These are phyloP conservation scores for Bubo bubo DNA, from an alignment of 2,113 vertebrate genomes.

Conservation along the genomic window DNA sequence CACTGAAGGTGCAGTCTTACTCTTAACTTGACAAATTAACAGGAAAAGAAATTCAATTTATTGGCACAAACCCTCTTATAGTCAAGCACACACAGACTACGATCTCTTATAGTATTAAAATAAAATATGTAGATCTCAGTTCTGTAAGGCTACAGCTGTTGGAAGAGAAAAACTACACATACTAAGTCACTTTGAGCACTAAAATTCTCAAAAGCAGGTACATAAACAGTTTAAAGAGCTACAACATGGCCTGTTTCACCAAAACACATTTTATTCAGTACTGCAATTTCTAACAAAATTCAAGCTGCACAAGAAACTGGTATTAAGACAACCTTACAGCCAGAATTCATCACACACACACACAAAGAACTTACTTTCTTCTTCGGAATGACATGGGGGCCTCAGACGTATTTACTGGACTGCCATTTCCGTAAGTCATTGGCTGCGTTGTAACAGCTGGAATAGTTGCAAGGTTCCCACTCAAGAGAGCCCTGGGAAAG, in stretches of 20 bases:
- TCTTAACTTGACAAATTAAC: background rate
- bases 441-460: slow-evolving; percentile 33
- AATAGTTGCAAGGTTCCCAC: background rate
- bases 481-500: slow-evolving; percentile 67
- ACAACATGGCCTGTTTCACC: background rate
- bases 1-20: background rate
- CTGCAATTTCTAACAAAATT: background rate
- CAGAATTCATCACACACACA: background rate
- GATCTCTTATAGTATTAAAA: background rate
- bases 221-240: background rate
- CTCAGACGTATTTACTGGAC: slow-evolving; percentile 1
- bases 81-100: background rate
- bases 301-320: background rate
- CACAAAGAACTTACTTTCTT: slow-evolving; percentile 78
- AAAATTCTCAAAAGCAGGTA: background rate
- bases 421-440: slow-evolving; percentile 39
- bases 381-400: slow-evolving; percentile 43
- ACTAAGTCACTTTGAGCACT: background rate
- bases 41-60: background rate
- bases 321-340: background rate
- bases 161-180: background rate
- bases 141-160: background rate
- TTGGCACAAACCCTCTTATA: background rate
- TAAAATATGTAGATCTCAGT: background rate
- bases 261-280: background rate